Evolutionary conservation across 2,888 invertebrate genomes (phyloP).

Genomic region (Philereme vetulata): DNA sequence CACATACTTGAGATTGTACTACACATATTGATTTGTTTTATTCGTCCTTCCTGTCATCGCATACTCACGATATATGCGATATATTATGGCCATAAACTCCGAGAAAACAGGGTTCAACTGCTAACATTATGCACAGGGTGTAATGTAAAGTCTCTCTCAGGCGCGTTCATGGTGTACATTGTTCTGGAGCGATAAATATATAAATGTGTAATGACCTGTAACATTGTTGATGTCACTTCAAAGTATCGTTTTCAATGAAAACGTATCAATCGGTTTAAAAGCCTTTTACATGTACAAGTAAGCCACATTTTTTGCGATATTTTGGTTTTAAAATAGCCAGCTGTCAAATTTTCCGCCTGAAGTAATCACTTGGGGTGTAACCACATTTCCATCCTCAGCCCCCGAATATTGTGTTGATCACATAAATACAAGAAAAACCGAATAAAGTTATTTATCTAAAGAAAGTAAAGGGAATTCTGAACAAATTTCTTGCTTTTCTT

Average conservation of each 20-base stretch:
- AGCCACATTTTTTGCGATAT: not conserved
- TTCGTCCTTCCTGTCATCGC: no score
- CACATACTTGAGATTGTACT: no score
- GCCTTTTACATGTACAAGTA: no score
- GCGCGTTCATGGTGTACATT: not conserved
- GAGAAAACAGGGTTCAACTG: constrained; percentile 8
- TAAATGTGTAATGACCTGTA: not conserved
- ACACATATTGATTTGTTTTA: no score
- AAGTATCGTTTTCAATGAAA: not conserved
- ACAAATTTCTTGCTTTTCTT: constrained; percentile 34
- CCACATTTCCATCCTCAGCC: constrained; percentile 11
- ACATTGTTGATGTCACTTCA: not conserved
- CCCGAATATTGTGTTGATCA: constrained; percentile 29
- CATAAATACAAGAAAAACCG: constrained; percentile 28
- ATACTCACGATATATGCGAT: no score
- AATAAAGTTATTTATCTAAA: constrained; percentile 27
- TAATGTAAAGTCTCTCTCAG: constrained; percentile 1
- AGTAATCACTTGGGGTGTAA: constrained; percentile 2
- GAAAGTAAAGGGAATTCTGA: constrained; percentile 42
- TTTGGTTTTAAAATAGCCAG: not conserved
- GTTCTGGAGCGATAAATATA: not conserved
- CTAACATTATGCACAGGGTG: constrained; percentile 4
- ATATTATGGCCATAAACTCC: constrained; percentile 3
- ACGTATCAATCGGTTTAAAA: no score
- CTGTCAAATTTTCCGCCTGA: constrained; percentile 19